Conservation (phyloP, 2,888 invertebrate genomes). For the Chrysina gloriosa region DNA sequence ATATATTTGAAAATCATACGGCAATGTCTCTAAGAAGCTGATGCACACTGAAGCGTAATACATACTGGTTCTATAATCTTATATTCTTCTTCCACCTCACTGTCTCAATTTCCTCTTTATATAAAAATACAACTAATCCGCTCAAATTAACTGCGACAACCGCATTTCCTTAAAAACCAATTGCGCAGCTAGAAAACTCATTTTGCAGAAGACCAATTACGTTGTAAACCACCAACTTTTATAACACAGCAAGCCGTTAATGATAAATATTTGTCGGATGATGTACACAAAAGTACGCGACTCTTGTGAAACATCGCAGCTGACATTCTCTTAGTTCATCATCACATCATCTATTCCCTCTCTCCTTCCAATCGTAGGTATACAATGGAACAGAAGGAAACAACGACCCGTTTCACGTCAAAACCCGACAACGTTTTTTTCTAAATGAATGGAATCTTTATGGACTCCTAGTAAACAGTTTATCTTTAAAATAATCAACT, state of each 20-base stretch:
- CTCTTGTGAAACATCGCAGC: slow-evolving; percentile 10
- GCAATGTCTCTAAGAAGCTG: too few relatives aligned
- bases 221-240: slow-evolving; percentile 21
- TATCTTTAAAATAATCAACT: slow-evolving; percentile 40
- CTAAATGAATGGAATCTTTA: slow-evolving; percentile 41
- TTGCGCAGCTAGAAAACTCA: too few relatives aligned
- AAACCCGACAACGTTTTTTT: background rate
- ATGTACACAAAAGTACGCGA: slow-evolving; percentile 37
- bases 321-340: background rate
- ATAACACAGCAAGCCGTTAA: slow-evolving; percentile 26
- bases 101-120: too few relatives aligned
- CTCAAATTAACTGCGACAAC: too few relatives aligned
- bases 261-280: slow-evolving; percentile 37
- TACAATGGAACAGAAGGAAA: background rate
- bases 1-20: too few relatives aligned
- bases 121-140: too few relatives aligned
- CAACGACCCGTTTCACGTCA: slow-evolving; percentile 1
- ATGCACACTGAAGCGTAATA: too few relatives aligned
- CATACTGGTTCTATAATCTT: too few relatives aligned
- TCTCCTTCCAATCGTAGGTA: background rate
- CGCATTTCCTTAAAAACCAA: too few relatives aligned
- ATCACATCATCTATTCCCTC: background rate
- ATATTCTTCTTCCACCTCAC: too few relatives aligned
- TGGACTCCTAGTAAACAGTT: slow-evolving; percentile 37
- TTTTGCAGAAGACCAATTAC: background rate